A percentile compares a stretch with the other conserved stretches of the same genome.
Evolutionary conservation across 2,113 vertebrate genomes (phyloP).

Genomic region (Cephalopholis sonnerati): DNA sequence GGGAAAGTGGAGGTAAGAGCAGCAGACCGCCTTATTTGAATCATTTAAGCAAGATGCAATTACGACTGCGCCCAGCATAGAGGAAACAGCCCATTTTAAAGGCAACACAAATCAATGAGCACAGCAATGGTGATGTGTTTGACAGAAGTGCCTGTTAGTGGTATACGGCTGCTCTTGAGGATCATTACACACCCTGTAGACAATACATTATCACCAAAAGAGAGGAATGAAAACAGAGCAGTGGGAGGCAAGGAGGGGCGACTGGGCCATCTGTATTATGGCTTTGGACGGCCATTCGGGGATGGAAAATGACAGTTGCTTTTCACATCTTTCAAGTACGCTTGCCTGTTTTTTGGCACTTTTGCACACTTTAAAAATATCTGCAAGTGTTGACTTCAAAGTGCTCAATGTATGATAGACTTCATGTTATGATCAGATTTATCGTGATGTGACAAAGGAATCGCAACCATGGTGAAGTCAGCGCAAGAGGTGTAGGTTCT

Average conservation of each 20-base stretch:
- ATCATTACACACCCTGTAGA: constrained; percentile 92
- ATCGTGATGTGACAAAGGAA: not conserved
- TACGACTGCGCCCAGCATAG: constrained; percentile 92
- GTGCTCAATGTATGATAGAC: not conserved
- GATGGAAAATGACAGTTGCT: constrained; percentile 58
- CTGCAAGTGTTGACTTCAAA: not conserved
- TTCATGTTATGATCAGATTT: constrained; percentile 4
- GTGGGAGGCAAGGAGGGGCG: constrained; percentile 80
- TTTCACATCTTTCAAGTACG: constrained; percentile 46
- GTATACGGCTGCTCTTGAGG: constrained; percentile 88
- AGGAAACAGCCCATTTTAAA: constrained; percentile 92
- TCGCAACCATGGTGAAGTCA: not conserved
- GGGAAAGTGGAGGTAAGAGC: constrained; percentile 80
- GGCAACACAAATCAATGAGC: constrained; percentile 97
- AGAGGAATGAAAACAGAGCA: constrained; percentile 84
- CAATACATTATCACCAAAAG: constrained; percentile 88
- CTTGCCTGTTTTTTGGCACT: constrained; percentile 30
- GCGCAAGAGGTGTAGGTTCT: not conserved
- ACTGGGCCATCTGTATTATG: constrained; percentile 85
- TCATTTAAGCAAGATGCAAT: constrained; percentile 97
- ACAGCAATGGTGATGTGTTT: constrained; percentile 91
- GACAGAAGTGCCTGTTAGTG: constrained; percentile 94
- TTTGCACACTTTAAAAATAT: constrained; percentile 45
- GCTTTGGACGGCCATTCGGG: constrained; percentile 84
- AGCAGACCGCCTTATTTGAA: constrained; percentile 93